Evolutionary conservation across 2,888 invertebrate genomes (phyloP).

Genomic region (Noctua pronuba): DNA sequence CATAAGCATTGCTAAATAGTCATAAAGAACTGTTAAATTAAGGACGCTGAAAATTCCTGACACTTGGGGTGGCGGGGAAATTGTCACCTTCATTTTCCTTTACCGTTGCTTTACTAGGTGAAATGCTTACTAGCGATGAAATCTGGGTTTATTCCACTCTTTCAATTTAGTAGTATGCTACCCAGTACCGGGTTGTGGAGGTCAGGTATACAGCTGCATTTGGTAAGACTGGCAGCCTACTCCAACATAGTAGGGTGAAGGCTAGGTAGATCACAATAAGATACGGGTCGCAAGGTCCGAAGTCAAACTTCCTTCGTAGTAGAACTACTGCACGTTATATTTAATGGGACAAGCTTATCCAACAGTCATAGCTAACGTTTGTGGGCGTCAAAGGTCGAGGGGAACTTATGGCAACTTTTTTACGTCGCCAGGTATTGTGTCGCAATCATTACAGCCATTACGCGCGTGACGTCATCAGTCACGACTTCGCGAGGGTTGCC

Average conservation of each 20-base stretch:
- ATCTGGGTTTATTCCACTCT: background rate
- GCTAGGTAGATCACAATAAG: background rate
- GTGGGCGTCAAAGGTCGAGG: constrained; percentile 27
- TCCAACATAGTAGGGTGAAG: background rate
- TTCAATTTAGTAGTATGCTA: background rate
- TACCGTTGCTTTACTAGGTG: background rate
- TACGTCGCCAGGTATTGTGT: constrained; percentile 8
- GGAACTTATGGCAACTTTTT: constrained; percentile 7
- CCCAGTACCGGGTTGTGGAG: background rate
- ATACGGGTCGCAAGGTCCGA: background rate
- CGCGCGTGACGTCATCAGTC: constrained; percentile 15
- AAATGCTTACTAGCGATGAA: background rate
- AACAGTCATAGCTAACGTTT: background rate
- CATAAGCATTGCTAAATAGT: background rate
- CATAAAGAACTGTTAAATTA: background rate
- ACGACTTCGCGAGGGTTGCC: background rate
- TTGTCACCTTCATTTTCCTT: background rate
- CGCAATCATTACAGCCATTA: constrained; percentile 3
- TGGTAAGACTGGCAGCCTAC: background rate
- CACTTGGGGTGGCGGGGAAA: background rate
- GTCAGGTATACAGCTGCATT: background rate
- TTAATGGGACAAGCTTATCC: background rate
- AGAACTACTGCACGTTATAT: constrained; percentile 11
- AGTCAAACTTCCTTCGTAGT: background rate
- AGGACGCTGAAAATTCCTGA: background rate